Percentiles rank a stretch among this genome's conserved stretches.
phyloP scores from a whole-genome alignment of 2,113 vertebrate species.

The Motacilla tschutschensis region DNA sequence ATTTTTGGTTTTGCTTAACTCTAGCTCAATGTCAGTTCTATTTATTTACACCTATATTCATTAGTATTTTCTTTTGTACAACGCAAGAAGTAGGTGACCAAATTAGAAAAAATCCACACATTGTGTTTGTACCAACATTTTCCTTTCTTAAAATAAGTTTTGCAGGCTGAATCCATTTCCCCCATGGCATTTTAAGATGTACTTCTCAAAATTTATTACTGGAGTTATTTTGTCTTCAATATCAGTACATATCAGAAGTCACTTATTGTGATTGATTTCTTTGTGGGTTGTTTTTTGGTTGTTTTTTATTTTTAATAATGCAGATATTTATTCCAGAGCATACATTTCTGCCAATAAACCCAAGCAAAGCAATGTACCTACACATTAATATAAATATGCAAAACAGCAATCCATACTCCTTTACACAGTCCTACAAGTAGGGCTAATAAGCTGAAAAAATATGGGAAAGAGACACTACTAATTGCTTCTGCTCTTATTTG shows the following conservation, averaged over 20 bases:
- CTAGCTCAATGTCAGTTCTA: neutral
- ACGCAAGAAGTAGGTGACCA: neutral
- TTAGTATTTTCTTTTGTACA: neutral
- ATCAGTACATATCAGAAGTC: neutral
- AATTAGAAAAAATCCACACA: neutral
- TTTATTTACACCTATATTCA: neutral
- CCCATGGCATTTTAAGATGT: neutral
- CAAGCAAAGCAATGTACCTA: neutral
- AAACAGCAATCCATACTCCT: neutral
- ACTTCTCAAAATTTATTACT: neutral
- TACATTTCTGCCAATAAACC: neutral
- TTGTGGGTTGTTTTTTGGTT: accelerated
- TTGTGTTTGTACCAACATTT: neutral
- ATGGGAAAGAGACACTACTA: neutral
- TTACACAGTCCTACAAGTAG: neutral
- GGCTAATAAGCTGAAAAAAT: neutral
- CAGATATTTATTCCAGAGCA: neutral
- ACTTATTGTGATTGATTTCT: neutral
- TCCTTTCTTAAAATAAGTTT: neutral
- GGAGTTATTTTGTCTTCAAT: neutral
- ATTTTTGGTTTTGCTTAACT: neutral
- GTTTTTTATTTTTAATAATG: neutral
- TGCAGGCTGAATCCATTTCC: neutral
- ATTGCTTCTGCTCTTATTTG: neutral
- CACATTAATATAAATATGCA: neutral